Percentiles rank a stretch among this genome's conserved stretches.
Evolutionary conservation across 1,140 invertebrate genomes (phyloP).

Genomic region (Anoplophora glabripennis): DNA sequence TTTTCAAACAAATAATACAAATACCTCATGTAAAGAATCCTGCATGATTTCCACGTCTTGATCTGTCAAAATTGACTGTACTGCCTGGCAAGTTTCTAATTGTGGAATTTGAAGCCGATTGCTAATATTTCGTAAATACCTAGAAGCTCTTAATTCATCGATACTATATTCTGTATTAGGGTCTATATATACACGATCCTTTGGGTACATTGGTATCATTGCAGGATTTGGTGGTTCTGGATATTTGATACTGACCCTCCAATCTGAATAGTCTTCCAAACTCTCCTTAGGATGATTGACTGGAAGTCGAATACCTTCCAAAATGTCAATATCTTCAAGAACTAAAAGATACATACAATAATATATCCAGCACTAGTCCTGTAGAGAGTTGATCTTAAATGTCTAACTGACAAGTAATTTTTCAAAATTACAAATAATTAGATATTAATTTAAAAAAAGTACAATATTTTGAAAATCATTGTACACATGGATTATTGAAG

Average conservation of each 20-base stretch:
- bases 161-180: slow-evolving; percentile 61
- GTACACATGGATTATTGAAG: too few species aligned
- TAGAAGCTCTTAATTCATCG: slow-evolving; percentile 61
- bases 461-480: too few species aligned
- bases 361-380: too few species aligned
- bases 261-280: slow-evolving; percentile 54
- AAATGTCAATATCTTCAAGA: slow-evolving; percentile 57
- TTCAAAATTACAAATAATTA: too few species aligned
- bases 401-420: too few species aligned
- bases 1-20: too few species aligned
- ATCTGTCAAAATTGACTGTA: slow-evolving; percentile 20
- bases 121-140: slow-evolving; percentile 23
- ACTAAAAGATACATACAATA: too few species aligned
- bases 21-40: not conserved
- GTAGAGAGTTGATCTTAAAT: too few species aligned
- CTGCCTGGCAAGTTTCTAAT: slow-evolving; percentile 14
- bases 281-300: slow-evolving; percentile 46
- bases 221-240: slow-evolving; percentile 59
- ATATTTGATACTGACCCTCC: slow-evolving; percentile 54
- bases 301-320: slow-evolving; percentile 43
- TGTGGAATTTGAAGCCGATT: not conserved
- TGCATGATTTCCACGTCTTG: slow-evolving; percentile 19
- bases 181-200: slow-evolving; percentile 58
- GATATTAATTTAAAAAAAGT: too few species aligned
- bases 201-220: slow-evolving; percentile 59